phyloP scores from a whole-genome alignment of 2,888 invertebrate species.

The Drosophila tripunctata region DNA sequence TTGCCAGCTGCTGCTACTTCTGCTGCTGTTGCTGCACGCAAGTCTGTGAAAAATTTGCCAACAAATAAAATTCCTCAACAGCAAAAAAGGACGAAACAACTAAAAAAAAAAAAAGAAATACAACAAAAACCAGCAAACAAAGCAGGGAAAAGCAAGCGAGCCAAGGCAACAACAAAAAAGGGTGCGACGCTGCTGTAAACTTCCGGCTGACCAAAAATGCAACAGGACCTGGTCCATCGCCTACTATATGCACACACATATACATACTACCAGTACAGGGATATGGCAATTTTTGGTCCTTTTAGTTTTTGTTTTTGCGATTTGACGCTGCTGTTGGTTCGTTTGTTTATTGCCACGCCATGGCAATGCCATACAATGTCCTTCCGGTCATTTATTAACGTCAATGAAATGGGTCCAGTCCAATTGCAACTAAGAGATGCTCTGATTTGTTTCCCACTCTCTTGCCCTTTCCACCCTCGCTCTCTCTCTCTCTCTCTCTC shows the following conservation, averaged over 20 bases:
- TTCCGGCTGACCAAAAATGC: constrained; percentile 75
- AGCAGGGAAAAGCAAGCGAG: constrained; percentile 27
- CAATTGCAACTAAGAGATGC: constrained; percentile 45
- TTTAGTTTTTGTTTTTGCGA: constrained; percentile 42
- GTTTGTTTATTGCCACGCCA: constrained; percentile 70
- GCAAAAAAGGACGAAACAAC: constrained; percentile 30
- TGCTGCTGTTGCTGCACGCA: constrained; percentile 39
- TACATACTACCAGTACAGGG: constrained; percentile 28
- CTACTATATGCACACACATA: constrained; percentile 9
- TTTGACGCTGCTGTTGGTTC: constrained; percentile 35
- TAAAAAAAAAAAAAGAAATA: constrained; percentile 14
- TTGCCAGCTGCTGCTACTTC: constrained; percentile 49
- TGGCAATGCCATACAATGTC: constrained; percentile 74
- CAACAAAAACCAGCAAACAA: constrained; percentile 38
- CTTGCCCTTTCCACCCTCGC: constrained; percentile 24
- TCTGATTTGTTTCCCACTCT: constrained; percentile 13
- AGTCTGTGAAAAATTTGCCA: constrained; percentile 73
- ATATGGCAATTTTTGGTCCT: constrained; percentile 23
- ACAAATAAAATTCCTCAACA: constrained; percentile 58
- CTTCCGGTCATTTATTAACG: constrained; percentile 80
- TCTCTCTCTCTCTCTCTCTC: background rate
- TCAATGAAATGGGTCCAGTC: constrained; percentile 67
- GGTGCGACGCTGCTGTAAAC: constrained; percentile 75
- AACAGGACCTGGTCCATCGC: constrained; percentile 69
- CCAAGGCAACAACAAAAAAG: constrained; percentile 62